phyloP scores from a whole-genome alignment of 2,113 vertebrate species.

The Stegostoma tigrinum region DNA sequence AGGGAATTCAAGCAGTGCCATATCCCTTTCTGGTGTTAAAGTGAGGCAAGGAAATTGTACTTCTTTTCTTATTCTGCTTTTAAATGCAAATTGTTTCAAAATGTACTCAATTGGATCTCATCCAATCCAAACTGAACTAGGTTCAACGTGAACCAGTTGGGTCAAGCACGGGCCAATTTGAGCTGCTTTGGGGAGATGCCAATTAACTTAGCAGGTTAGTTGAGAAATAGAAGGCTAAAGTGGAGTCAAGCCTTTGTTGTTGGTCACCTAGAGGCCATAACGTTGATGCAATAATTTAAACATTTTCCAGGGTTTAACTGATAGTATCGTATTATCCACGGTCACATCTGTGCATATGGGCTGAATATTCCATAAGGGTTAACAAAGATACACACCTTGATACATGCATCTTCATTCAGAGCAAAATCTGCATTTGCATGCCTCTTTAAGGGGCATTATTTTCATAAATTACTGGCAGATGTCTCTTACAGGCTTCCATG shows the following conservation, averaged over 20 bases:
- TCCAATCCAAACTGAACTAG: neutral
- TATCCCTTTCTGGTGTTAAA: neutral
- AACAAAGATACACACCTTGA: neutral
- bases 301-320: neutral
- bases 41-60: neutral
- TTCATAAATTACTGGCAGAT: slow-evolving; percentile 33
- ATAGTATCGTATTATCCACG: neutral
- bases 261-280: neutral
- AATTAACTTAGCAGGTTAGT: neutral
- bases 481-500: slow-evolving; percentile 29
- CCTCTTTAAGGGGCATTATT: slow-evolving; percentile 28
- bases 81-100: neutral
- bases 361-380: neutral
- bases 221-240: neutral
- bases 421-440: neutral
- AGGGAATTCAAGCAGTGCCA: neutral
- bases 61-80: neutral
- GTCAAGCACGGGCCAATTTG: neutral
- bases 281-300: neutral
- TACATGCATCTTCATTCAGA: too few relatives aligned
- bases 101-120: neutral
- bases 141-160: neutral
- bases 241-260: neutral
- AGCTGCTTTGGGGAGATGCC: neutral
- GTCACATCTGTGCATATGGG: neutral